Evolutionary conservation across 2,113 vertebrate species (phyloP).

Genomic region (Hemichromis elongatus): DNA sequence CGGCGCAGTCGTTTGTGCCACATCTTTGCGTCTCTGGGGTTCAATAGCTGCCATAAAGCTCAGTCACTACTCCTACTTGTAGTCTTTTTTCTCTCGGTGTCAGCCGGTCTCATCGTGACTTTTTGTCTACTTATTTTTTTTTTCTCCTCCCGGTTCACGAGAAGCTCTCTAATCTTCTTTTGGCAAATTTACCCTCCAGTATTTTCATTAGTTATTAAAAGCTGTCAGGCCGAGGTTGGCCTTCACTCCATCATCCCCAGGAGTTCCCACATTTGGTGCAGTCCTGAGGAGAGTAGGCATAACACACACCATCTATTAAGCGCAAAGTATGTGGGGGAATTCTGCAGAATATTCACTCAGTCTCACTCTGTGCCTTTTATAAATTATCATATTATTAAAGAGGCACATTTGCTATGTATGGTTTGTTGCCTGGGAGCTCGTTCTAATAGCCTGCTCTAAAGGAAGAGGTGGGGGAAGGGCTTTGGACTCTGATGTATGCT

Average conservation of each 20-base stretch:
- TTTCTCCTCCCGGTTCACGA: not conserved
- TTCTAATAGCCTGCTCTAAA: conserved; percentile 60
- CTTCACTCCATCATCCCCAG: conserved; percentile 63
- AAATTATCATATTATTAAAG: conserved; percentile 73
- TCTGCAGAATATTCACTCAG: conserved; percentile 57
- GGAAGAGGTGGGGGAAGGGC: conserved; percentile 37
- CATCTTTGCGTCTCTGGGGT: conserved; percentile 8
- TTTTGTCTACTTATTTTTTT: not conserved
- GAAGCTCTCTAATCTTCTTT: conserved; percentile 35
- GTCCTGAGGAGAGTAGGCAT: conserved; percentile 45
- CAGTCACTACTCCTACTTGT: not conserved
- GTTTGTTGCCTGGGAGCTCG: conserved; percentile 67
- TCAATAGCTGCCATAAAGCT: not conserved
- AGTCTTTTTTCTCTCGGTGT: not conserved
- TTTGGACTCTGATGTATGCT: conserved; percentile 67
- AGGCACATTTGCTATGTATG: conserved; percentile 69
- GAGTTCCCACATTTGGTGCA: conserved; percentile 46
- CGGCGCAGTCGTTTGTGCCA: conserved; percentile 23
- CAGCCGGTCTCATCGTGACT: not conserved
- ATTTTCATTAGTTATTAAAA: conserved; percentile 68
- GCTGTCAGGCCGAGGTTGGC: conserved; percentile 53
- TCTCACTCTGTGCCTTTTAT: conserved; percentile 59
- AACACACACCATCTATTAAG: conserved; percentile 63
- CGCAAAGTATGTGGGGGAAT: conserved; percentile 52
- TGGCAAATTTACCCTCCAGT: conserved; percentile 44